A percentile compares a stretch with the other conserved stretches of the same genome.
Evolutionary conservation across 37 sponge, comb jelly and placozoan species (phyloP).

Genomic region (Crambe crambe): DNA sequence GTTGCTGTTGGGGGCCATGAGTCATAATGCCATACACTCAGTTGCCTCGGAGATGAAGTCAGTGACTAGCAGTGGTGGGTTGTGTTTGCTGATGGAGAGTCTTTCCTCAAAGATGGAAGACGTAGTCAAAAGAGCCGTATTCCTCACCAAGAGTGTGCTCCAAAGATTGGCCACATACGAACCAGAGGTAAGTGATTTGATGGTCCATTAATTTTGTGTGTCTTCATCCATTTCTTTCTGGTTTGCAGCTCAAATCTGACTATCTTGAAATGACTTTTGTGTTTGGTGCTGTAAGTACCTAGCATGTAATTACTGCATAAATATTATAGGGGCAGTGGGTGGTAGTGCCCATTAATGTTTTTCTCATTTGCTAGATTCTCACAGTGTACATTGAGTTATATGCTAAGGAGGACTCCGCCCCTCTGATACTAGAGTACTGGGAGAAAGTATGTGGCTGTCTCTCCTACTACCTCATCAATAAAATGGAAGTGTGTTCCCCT

Average conservation of each 20-base stretch:
- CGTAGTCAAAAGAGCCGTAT: background rate
- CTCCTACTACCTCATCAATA: background rate
- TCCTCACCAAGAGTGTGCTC: conserved; percentile 9
- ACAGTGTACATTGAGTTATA: conserved; percentile 57
- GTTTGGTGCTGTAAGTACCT: conserved; percentile 36
- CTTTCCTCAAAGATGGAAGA: conserved; percentile 22
- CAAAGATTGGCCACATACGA: background rate
- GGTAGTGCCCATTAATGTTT: background rate
- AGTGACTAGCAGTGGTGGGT: background rate
- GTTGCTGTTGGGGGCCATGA: conserved; percentile 36
- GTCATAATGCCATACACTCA: conserved; percentile 30
- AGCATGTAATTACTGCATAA: too few species aligned
- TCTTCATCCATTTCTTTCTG: background rate
- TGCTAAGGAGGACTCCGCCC: background rate
- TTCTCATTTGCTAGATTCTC: conserved; percentile 24
- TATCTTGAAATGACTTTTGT: conserved; percentile 4
- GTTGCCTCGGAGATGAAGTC: conserved; percentile 10
- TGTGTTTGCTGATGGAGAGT: conserved; percentile 29
- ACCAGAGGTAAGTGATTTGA: background rate
- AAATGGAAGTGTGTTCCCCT: background rate
- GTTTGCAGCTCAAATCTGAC: background rate
- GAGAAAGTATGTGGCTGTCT: conserved; percentile 22
- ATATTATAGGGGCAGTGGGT: too few species aligned
- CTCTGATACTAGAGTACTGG: conserved; percentile 30
- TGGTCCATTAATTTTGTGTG: background rate